Evolutionary conservation across 2,113 vertebrate genomes (phyloP).

Genomic region (Stomatorhinus ivindoensis): DNA sequence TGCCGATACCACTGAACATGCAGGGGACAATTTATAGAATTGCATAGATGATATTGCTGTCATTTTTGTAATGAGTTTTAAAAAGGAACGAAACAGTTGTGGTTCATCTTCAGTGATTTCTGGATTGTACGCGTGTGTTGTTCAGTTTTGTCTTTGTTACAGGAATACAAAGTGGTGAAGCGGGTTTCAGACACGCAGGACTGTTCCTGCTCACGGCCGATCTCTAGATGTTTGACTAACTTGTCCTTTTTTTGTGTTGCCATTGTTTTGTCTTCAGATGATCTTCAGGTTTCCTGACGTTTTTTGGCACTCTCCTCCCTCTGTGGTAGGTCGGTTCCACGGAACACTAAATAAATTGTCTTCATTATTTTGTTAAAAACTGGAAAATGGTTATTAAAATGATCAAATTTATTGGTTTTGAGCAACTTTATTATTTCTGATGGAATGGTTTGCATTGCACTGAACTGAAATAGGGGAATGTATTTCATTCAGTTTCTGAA

Average conservation of each 20-base stretch:
- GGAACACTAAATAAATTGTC: not conserved
- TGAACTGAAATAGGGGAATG: not conserved
- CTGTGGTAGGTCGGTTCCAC: not conserved
- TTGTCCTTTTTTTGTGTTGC: conserved; percentile 77
- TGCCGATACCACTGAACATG: conserved; percentile 74
- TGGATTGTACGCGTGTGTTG: conserved; percentile 64
- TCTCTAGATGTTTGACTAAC: conserved; percentile 71
- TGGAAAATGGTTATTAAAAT: conserved; percentile 5
- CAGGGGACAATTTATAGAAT: conserved; percentile 66
- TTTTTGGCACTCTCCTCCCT: not conserved
- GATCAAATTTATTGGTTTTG: not conserved
- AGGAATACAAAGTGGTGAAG: conserved; percentile 44
- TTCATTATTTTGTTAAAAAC: conserved; percentile 7
- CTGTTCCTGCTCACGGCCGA: conserved; percentile 75
- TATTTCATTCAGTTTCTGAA: not conserved
- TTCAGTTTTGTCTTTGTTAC: conserved; percentile 30
- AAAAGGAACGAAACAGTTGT: conserved; percentile 70
- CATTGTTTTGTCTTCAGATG: conserved; percentile 93
- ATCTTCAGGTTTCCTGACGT: conserved; percentile 78
- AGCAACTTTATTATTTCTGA: not conserved
- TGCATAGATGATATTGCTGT: conserved; percentile 66
- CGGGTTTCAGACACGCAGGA: conserved; percentile 70
- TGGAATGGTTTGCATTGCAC: not conserved
- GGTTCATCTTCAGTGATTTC: conserved; percentile 89
- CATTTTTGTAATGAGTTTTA: conserved; percentile 69